Percentiles rank a stretch among this genome's conserved stretches.
Evolutionary conservation across 2,113 vertebrate genomes (phyloP).

Genomic region (Channa maculata): DNA sequence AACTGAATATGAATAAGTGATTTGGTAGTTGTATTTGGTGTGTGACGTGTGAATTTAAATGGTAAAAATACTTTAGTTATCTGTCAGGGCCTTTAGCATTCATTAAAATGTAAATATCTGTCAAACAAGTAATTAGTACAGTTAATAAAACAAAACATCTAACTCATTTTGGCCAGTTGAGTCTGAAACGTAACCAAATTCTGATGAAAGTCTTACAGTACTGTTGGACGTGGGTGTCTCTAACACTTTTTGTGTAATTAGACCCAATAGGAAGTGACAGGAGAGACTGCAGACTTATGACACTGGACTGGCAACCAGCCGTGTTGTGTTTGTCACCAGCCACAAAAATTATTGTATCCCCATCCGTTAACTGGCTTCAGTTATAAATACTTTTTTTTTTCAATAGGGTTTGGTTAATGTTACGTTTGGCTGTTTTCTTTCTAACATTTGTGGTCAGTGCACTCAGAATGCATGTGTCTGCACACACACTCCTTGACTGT

Average conservation of each 20-base stretch:
- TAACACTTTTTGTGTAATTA: slow-evolving; percentile 29
- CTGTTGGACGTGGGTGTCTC: slow-evolving; percentile 33
- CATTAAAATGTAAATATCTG: no score
- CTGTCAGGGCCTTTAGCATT: no score
- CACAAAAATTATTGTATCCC: not conserved
- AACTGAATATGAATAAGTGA: no score
- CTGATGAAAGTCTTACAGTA: not conserved
- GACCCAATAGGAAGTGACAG: slow-evolving; percentile 50
- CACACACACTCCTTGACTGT: not conserved
- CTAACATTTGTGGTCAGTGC: not conserved
- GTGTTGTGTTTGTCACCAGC: not conserved
- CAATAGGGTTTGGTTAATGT: slow-evolving; percentile 3
- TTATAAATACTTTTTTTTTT: not conserved
- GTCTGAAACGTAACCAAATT: not conserved
- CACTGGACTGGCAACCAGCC: slow-evolving; percentile 39
- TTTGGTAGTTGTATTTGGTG: no score
- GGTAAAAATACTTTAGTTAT: no score
- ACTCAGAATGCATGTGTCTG: not conserved
- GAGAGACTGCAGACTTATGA: slow-evolving; percentile 28
- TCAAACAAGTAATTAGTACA: no score
- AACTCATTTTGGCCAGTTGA: no score
- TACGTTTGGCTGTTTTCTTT: not conserved
- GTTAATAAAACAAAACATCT: no score
- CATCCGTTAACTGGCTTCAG: not conserved
- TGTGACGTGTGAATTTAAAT: no score